phyloP scores from a whole-genome alignment of 1,140 invertebrate genomes.

The Scaptodrosophila lebanonensis region DNA sequence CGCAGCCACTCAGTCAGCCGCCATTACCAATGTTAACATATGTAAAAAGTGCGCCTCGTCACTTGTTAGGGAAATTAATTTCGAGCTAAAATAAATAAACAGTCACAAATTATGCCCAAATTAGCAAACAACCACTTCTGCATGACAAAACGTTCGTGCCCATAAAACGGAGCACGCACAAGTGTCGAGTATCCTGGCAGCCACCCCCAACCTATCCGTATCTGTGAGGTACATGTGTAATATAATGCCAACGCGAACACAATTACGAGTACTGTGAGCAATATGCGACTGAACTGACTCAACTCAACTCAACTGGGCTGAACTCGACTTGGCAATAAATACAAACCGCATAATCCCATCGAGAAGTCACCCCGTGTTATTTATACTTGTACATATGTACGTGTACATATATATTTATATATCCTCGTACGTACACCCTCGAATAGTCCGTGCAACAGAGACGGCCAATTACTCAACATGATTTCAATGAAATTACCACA shows the following conservation, averaged over 20 bases:
- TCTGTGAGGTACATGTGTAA: constrained; percentile 72
- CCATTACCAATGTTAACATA: constrained; percentile 58
- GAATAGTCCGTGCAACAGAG: constrained; percentile 17
- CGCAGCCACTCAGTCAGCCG: too few relatives aligned
- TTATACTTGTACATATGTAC: constrained; percentile 51
- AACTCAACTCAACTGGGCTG: neutral
- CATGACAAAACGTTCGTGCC: constrained; percentile 43
- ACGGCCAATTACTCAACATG: constrained; percentile 76
- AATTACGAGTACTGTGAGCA: constrained; percentile 48
- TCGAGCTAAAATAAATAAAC: constrained; percentile 66
- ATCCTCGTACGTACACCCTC: neutral
- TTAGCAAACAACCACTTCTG: constrained; percentile 70
- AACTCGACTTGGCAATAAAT: constrained; percentile 66
- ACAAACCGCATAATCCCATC: constrained; percentile 73
- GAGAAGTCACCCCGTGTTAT: constrained; percentile 55
- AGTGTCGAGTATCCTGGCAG: constrained; percentile 30
- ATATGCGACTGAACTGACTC: constrained; percentile 20
- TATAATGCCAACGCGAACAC: constrained; percentile 52
- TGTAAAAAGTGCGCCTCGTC: constrained; percentile 47
- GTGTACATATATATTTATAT: constrained; percentile 12
- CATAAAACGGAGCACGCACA: too few relatives aligned
- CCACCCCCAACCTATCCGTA: constrained; percentile 32
- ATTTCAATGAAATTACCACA: constrained; percentile 76
- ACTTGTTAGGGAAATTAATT: constrained; percentile 58
- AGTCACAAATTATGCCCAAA: constrained; percentile 76